Percentiles rank a stretch among this genome's conserved stretches.
Conservation (phyloP, 1,140 invertebrate species). For the Berghia stephanieae region DNA sequence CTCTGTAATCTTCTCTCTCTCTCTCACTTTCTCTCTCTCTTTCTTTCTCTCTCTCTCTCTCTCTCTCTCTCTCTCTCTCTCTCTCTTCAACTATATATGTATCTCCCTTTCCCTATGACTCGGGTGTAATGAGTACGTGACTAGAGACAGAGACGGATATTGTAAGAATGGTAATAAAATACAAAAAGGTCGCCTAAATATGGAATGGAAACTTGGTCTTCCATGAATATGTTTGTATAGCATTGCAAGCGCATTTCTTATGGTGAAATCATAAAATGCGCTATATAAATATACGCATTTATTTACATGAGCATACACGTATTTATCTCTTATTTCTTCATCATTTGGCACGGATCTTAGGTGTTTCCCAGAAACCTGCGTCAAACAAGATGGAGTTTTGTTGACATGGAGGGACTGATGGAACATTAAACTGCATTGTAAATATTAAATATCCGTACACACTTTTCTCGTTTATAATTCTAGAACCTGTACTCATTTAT, state of each 20-base stretch:
- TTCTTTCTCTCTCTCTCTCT: not conserved
- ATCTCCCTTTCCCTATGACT: not conserved
- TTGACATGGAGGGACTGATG: conserved; percentile 1
- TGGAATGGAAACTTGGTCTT: not conserved
- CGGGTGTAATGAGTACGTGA: not conserved
- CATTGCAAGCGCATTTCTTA: not conserved
- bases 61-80: conserved; percentile 10
- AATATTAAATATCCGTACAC: too few species aligned
- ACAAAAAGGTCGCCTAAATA: not conserved
- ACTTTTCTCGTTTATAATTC: too few species aligned
- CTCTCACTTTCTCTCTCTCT: not conserved
- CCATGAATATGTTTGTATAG: not conserved
- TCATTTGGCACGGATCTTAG: too few species aligned
- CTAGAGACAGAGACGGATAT: not conserved
- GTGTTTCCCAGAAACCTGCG: not conserved
- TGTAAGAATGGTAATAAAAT: too few species aligned
- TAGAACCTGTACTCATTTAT: too few species aligned
- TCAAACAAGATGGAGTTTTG: conserved; percentile 17
- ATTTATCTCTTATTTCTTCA: not conserved
- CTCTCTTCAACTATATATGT: not conserved
- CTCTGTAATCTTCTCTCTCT: not conserved
- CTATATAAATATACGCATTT: conserved; percentile 5
- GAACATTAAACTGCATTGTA: conserved; percentile 23
- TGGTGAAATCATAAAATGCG: not conserved
- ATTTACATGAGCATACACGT: not conserved